phyloP scores from a whole-genome alignment of 2,888 invertebrate species.

The Sinotaia quadrata region DNA sequence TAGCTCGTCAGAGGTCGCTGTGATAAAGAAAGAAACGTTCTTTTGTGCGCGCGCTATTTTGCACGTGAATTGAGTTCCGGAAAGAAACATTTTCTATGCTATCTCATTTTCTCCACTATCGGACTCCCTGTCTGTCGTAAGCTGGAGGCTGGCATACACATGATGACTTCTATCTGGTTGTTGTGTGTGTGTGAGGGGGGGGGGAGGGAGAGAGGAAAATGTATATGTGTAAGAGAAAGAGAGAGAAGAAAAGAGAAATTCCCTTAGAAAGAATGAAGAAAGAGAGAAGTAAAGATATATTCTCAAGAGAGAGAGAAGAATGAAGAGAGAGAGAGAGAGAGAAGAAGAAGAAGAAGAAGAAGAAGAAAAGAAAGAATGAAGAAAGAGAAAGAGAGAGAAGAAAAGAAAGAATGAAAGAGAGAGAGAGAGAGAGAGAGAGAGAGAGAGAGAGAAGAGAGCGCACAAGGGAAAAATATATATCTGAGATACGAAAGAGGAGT shows the following conservation, averaged over 20 bases:
- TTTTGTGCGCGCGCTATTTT: constrained; percentile 12
- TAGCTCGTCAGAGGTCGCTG: neutral
- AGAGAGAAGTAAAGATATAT: neutral
- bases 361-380: neutral
- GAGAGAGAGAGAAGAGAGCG: constrained; percentile 5
- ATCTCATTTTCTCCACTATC: no score
- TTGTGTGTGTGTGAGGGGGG: neutral
- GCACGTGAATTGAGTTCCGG: neutral
- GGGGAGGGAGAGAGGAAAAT: neutral
- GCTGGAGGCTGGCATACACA: no score
- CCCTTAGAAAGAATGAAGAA: neutral
- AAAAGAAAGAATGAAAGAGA: neutral
- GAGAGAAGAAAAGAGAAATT: neutral
- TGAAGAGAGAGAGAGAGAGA: neutral
- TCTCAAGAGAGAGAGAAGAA: neutral
- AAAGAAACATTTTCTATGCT: neutral
- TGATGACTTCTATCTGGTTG: no score
- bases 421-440: constrained; percentile 9
- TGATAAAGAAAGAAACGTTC: constrained; percentile 2
- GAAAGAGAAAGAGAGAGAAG: neutral
- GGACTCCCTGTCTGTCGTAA: no score
- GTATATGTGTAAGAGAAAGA: neutral
- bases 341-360: neutral
- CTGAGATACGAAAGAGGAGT: neutral
- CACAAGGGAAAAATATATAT: neutral